Percentiles rank a stretch among this genome's conserved stretches.
Evolutionary conservation across 2,113 vertebrate species (phyloP).

Genomic region (Sceloporus undulatus): DNA sequence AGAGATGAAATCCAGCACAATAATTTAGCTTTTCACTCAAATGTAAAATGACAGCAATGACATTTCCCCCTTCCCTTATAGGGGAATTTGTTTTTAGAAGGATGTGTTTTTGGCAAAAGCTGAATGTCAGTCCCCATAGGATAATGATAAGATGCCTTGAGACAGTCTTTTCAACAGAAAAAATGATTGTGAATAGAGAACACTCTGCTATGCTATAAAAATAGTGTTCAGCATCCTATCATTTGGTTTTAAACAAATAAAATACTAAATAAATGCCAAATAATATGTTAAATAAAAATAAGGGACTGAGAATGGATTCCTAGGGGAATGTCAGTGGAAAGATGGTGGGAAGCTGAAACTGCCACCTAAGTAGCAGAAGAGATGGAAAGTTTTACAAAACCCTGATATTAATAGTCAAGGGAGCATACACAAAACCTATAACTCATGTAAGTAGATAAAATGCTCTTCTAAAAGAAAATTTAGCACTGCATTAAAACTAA

Average conservation of each 20-base stretch:
- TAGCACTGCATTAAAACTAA: not conserved
- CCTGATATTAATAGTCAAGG: not conserved
- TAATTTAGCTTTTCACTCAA: not conserved
- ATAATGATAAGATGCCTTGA: not conserved
- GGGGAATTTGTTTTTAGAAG: not conserved
- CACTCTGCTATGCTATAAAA: not conserved
- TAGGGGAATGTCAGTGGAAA: not conserved
- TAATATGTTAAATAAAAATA: not conserved
- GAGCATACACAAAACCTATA: not conserved
- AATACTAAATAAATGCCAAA: no score
- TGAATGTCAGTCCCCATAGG: not conserved
- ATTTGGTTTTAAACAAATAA: not conserved
- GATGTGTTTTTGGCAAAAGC: not conserved
- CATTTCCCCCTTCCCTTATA: not conserved
- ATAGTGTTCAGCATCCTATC: not conserved
- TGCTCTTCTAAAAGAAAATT: not conserved
- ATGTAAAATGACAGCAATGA: not conserved
- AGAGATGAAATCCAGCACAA: not conserved
- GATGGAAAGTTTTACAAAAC: conserved; percentile 2
- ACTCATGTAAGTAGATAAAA: no score
- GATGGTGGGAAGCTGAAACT: not conserved
- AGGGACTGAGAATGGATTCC: not conserved
- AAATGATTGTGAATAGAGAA: not conserved
- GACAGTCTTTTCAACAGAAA: not conserved
- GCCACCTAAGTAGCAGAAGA: conserved; percentile 5